A percentile compares a stretch with the other conserved stretches of the same genome.
These are phyloP conservation scores for Nannoperca australis DNA, from an alignment of 2,797 vertebrate species.

Conservation along the genomic window DNA sequence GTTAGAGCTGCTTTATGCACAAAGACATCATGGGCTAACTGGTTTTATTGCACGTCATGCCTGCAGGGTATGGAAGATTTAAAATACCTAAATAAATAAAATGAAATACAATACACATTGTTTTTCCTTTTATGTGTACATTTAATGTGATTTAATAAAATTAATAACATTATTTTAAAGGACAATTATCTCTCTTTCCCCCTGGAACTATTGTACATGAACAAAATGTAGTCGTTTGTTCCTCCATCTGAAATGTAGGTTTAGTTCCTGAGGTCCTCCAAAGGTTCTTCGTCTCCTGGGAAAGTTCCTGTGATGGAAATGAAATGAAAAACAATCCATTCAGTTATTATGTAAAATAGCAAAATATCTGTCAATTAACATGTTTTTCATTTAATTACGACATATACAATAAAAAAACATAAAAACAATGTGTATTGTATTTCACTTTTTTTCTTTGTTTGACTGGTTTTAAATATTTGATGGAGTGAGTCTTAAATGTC, in stretches of 20 bases:
- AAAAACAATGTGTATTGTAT: background rate
- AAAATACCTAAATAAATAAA: background rate
- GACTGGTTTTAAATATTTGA: background rate
- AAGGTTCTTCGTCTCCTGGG: background rate
- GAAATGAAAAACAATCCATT: background rate
- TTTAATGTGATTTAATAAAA: background rate
- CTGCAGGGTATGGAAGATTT: background rate
- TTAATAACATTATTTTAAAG: background rate
- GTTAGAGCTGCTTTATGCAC: constrained; percentile 11
- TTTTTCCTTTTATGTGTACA: background rate
- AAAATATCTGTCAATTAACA: background rate
- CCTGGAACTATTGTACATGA: background rate
- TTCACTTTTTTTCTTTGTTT: background rate
- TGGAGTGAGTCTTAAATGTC: background rate
- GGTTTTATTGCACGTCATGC: background rate
- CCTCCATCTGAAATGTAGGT: background rate
- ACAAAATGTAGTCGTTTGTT: background rate
- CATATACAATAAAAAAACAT: background rate
- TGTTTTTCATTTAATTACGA: background rate
- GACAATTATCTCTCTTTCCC: background rate
- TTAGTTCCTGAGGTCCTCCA: background rate
- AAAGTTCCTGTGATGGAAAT: background rate
- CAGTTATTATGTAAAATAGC: background rate
- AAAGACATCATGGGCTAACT: constrained; percentile 15
- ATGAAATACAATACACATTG: background rate